Conservation (phyloP, 1,140 invertebrate species). For the Brachionus paranguensis region DNA sequence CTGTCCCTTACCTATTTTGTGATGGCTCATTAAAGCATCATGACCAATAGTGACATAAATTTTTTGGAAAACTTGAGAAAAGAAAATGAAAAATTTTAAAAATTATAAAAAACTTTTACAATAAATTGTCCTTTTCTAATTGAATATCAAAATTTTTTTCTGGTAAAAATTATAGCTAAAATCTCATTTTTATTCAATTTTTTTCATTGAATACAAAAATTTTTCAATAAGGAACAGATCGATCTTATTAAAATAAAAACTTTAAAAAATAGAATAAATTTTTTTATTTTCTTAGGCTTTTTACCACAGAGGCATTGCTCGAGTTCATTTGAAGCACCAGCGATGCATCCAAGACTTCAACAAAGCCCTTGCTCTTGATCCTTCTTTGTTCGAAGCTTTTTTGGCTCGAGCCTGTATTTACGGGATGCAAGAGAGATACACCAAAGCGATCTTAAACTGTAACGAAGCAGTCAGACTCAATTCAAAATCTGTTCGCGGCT, state of each 20-base stretch:
- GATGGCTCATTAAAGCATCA: no score
- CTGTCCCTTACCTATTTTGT: no score
- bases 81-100: no score
- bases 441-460: slow-evolving; percentile 56
- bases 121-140: not conserved
- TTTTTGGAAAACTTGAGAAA: no score
- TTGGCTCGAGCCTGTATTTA: slow-evolving; percentile 47
- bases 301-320: slow-evolving; percentile 27
- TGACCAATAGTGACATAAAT: no score
- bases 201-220: not conserved
- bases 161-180: no score
- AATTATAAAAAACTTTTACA: no score
- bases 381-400: slow-evolving; percentile 53
- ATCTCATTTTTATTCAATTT: not conserved
- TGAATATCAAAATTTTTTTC: no score
- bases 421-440: slow-evolving; percentile 31
- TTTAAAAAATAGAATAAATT: not conserved
- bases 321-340: not conserved
- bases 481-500: slow-evolving; percentile 53
- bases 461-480: slow-evolving; percentile 54
- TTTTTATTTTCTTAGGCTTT: not conserved
- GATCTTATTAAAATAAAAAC: not conserved
- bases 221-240: no score
- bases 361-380: slow-evolving; percentile 51
- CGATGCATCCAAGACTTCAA: slow-evolving; percentile 2